Evolutionary conservation across 2,113 vertebrate genomes (phyloP).

Genomic region (Glareola pratincola): DNA sequence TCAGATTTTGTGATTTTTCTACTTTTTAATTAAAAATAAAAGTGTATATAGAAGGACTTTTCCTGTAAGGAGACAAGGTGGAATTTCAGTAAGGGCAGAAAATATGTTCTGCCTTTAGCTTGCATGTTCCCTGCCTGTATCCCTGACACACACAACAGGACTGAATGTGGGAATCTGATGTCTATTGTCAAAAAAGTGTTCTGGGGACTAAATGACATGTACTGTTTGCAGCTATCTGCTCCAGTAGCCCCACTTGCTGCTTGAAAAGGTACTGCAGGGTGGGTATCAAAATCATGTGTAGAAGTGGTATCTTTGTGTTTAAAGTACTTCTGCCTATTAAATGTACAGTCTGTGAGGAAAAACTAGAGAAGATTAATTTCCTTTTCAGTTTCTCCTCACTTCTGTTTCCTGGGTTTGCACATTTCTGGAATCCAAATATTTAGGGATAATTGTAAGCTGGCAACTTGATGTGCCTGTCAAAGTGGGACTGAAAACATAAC

Average conservation of each 20-base stretch:
- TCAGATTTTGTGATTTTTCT: not conserved
- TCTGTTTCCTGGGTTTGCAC: not conserved
- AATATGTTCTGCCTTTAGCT: not conserved
- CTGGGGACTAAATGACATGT: not conserved
- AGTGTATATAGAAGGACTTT: not conserved
- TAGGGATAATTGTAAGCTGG: not conserved
- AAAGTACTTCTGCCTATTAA: not conserved
- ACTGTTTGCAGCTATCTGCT: not conserved
- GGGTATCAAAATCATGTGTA: not conserved
- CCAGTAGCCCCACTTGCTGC: not conserved
- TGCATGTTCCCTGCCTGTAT: not conserved
- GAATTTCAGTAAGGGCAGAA: not conserved
- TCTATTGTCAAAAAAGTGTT: not conserved
- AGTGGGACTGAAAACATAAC: not conserved
- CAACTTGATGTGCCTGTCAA: fast-evolving
- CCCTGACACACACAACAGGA: not conserved
- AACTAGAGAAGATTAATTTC: not conserved
- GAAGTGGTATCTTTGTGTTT: not conserved
- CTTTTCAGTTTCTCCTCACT: not conserved
- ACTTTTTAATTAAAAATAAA: not conserved
- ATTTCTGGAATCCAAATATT: not conserved
- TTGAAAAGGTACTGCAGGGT: not conserved
- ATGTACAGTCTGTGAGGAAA: not conserved
- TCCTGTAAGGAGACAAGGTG: not conserved
- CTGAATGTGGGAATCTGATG: not conserved